Evolutionary conservation across 2,113 vertebrate species (phyloP), one percentile per base, ranked within the genome.

Genomic region (Chaetops frenatus): DNA sequence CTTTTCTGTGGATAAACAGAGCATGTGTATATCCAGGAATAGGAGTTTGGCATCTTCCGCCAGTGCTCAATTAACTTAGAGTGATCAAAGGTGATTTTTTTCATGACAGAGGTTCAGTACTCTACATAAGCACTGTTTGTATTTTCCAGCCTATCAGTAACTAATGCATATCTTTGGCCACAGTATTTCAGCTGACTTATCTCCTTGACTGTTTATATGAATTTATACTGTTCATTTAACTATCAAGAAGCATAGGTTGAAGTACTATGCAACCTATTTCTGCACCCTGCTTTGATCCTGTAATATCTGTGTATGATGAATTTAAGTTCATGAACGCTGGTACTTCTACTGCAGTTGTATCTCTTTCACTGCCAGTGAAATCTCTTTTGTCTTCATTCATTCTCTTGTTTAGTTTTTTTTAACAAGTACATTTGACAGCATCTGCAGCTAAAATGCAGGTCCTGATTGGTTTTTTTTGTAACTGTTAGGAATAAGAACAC

Each of bases 1-100:
- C 96, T 94, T 94, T 87, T 96, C 72, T 76, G 50, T 74, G 70
- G 62, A 70, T 94, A 96, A 97, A 94, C 36, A 92, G 88, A 96
- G 23, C 33, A 70, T 17, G 33, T 74, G 35, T 91, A 65, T 73
- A 83, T 92, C 66, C 54, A 92, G 78, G 47, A 94, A 38, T 1
- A 92, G 62, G 78, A 92, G 50, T 87, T 48, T 69, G 53, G 38
- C 62, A 90, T 80, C 89, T 91, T 90, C 73, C 88, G 31, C 24
- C 51, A 78, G 44, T 33, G 17, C 50, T 70, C 25, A 65, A 12
- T 84, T 88, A 45, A 31, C 45, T 85, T 64, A 24, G 1, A 7
- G 15, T 18, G 7, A 47, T 69, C 27, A 20, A 33, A 83, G 33
- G 6, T 61, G 54, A 27, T 57, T 88, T 70, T 76, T 69, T 62